These are phyloP conservation scores for Plutella xylostella DNA, from an alignment of 2,888 invertebrate genomes.

Conservation along the genomic window DNA sequence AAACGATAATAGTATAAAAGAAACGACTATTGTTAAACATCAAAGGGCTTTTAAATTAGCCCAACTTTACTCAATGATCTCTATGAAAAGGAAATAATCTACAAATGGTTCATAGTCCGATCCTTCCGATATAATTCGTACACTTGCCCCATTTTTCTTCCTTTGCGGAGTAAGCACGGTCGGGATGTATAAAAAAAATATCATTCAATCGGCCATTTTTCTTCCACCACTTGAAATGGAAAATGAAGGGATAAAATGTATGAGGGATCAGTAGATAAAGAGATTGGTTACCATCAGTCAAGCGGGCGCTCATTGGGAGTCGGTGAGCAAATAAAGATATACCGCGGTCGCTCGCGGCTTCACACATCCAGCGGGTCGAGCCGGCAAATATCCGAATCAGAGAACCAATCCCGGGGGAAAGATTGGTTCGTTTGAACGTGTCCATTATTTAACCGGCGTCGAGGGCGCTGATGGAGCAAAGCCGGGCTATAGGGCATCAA, in stretches of 20 bases:
- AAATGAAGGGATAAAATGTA: conserved; percentile 50
- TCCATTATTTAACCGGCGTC: conserved; percentile 50
- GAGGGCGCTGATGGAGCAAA: conserved; percentile 26
- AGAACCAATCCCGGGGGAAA: conserved; percentile 50
- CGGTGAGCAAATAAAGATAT: conserved; percentile 12
- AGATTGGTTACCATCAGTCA: conserved; percentile 26
- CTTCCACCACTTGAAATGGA: conserved; percentile 41
- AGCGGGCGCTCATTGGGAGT: conserved; percentile 15
- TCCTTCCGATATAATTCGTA: not conserved
- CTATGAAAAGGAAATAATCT: too few relatives aligned
- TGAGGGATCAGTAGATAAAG: conserved; percentile 42
- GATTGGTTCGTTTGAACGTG: conserved; percentile 49
- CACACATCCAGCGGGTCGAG: conserved; percentile 39
- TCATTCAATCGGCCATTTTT: conserved; percentile 62
- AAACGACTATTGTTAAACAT: too few relatives aligned
- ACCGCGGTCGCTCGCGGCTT: conserved; percentile 16
- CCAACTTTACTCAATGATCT: too few relatives aligned
- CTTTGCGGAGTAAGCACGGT: conserved; percentile 58
- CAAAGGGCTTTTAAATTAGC: too few relatives aligned
- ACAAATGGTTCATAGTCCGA: too few relatives aligned
- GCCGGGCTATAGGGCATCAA: conserved; percentile 30
- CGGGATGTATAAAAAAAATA: conserved; percentile 59
- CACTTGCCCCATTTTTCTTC: conserved; percentile 37
- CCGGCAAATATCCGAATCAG: conserved; percentile 45
- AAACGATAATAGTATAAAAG: too few relatives aligned